These are phyloP conservation scores for Allygus modestus DNA, from an alignment of 2,888 invertebrate genomes.

Conservation along the genomic window DNA sequence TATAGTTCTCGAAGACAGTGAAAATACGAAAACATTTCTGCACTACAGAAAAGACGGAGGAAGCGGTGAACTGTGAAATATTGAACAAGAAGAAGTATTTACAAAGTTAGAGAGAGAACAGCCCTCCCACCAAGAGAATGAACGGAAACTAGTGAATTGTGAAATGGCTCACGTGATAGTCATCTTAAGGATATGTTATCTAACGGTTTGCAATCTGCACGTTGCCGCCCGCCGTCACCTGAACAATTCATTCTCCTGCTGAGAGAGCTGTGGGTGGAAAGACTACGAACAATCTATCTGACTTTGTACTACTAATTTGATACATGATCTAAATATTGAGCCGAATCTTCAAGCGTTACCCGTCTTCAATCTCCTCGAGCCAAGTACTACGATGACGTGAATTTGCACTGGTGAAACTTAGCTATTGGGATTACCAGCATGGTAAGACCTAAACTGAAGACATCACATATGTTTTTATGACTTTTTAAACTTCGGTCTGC, in stretches of 20 bases:
- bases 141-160: neutral
- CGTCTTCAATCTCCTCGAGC: slow-evolving; percentile 13
- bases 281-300: slow-evolving; percentile 52
- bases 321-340: slow-evolving; percentile 55
- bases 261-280: slow-evolving; percentile 17
- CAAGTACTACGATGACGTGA: neutral
- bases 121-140: neutral
- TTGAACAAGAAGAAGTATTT: slow-evolving; percentile 42
- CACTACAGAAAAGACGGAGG: slow-evolving; percentile 12
- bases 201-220: neutral
- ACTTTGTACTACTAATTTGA: slow-evolving; percentile 54
- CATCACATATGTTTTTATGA: too few relatives aligned
- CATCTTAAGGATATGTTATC: neutral
- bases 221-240: neutral
- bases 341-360: slow-evolving; percentile 34
- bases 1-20: slow-evolving; percentile 43
- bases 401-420: neutral
- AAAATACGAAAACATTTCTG: slow-evolving; percentile 18
- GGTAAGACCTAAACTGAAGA: too few relatives aligned
- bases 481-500: too few relatives aligned
- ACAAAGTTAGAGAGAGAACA: slow-evolving; percentile 39
- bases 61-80: slow-evolving; percentile 36
- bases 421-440: too few relatives aligned
- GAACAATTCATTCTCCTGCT: neutral
- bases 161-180: neutral